A percentile compares a stretch with the other conserved stretches of the same genome.
These are phyloP conservation scores for Zaprionus ornatus DNA, from an alignment of 1,140 invertebrate species.

Conservation along the genomic window DNA sequence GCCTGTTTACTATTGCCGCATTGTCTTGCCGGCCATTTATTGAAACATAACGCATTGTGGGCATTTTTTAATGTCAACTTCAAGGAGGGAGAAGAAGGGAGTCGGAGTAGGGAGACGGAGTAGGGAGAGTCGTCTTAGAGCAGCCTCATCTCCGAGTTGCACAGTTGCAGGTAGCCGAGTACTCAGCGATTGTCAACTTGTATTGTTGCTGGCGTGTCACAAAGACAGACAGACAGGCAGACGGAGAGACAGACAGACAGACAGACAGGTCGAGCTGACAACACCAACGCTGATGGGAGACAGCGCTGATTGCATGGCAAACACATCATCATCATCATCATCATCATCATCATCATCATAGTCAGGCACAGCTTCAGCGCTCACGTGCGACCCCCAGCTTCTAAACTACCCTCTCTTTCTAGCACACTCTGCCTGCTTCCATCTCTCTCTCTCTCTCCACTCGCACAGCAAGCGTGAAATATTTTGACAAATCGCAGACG, in stretches of 20 bases:
- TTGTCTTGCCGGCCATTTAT: slow-evolving; percentile 66
- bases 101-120: slow-evolving; percentile 3
- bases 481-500: slow-evolving; percentile 83
- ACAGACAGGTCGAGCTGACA: slow-evolving; percentile 40
- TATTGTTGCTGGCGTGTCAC: slow-evolving; percentile 13
- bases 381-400: slow-evolving; percentile 60
- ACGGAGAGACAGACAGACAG: slow-evolving; percentile 8
- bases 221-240: not conserved
- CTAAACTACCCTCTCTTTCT: not conserved
- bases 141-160: slow-evolving; percentile 49
- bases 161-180: slow-evolving; percentile 80
- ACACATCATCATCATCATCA: not conserved
- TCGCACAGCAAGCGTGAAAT: slow-evolving; percentile 67
- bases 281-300: slow-evolving; percentile 47
- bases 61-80: slow-evolving; percentile 78
- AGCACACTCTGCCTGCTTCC: not conserved
- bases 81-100: not conserved
- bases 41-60: slow-evolving; percentile 72
- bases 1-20: slow-evolving; percentile 70
- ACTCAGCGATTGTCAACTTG: slow-evolving; percentile 54
- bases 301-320: slow-evolving; percentile 52
- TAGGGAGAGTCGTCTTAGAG: slow-evolving; percentile 21
- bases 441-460: slow-evolving; percentile 9
- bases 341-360: not conserved
- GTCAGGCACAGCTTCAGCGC: slow-evolving; percentile 15